Conservation (phyloP, 2,888 invertebrate species). For the Oscheius onirici region DNA sequence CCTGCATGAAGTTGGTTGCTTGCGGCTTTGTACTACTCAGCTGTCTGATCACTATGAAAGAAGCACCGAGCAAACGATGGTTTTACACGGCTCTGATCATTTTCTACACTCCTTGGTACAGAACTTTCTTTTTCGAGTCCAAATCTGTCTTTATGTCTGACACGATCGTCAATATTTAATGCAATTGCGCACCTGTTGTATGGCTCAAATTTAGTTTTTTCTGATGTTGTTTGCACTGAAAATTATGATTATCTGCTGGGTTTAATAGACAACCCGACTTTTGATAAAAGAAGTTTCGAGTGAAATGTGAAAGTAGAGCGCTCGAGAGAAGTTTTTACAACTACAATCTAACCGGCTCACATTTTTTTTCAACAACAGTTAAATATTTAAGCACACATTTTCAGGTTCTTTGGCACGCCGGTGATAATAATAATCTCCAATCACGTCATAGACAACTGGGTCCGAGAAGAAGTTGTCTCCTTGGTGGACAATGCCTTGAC, state of each 20-base stretch:
- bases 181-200: too few relatives aligned
- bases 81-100: slow-evolving; percentile 87
- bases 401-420: slow-evolving; percentile 84
- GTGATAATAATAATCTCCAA: slow-evolving; percentile 83
- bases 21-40: slow-evolving; percentile 84
- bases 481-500: slow-evolving; percentile 79
- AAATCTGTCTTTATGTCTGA: too few relatives aligned
- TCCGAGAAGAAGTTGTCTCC: slow-evolving; percentile 81
- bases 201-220: too few relatives aligned
- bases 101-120: slow-evolving; percentile 84
- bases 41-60: slow-evolving; percentile 82
- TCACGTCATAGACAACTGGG: slow-evolving; percentile 84
- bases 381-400: slow-evolving; percentile 2
- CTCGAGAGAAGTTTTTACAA: too few relatives aligned
- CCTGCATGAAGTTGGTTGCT: slow-evolving; percentile 75
- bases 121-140: too few relatives aligned
- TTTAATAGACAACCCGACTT: background rate
- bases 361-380: too few relatives aligned
- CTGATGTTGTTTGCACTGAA: too few relatives aligned
- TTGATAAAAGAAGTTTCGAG: too few relatives aligned
- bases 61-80: slow-evolving; percentile 83
- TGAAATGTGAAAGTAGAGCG: too few relatives aligned
- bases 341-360: too few relatives aligned
- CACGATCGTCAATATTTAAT: too few relatives aligned
- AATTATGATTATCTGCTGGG: background rate